phyloP scores from a whole-genome alignment of 2,113 vertebrate species.

The Antechinus flavipes region DNA sequence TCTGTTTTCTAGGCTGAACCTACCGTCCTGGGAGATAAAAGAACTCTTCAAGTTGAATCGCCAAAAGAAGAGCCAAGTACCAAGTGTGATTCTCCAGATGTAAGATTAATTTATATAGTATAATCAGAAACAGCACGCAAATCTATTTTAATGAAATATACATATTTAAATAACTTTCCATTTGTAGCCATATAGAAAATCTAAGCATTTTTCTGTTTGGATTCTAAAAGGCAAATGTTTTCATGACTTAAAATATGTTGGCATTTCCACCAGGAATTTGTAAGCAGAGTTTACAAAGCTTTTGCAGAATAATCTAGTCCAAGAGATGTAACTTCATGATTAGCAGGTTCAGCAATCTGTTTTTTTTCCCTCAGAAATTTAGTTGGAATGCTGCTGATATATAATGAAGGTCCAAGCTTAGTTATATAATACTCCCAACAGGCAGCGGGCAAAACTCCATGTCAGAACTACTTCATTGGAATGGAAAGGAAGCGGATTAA shows the following conservation, averaged over 20 bases:
- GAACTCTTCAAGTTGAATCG: slow-evolving; percentile 56
- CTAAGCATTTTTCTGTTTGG: not conserved
- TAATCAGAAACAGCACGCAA: not conserved
- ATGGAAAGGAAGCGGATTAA: not conserved
- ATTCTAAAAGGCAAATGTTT: slow-evolving; percentile 15
- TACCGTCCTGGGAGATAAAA: slow-evolving; percentile 70
- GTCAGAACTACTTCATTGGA: not conserved
- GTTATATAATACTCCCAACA: not conserved
- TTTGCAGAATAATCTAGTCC: not conserved
- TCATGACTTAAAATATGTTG: not conserved
- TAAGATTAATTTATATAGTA: slow-evolving; percentile 76
- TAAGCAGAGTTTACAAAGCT: not conserved
- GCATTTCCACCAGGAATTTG: not conserved
- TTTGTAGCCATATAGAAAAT: not conserved
- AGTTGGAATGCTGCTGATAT: not conserved
- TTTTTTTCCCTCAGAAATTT: not conserved
- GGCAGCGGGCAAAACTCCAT: not conserved
- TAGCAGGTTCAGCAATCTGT: rapidly evolving
- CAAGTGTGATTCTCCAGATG: slow-evolving; percentile 81
- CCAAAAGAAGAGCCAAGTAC: slow-evolving; percentile 74
- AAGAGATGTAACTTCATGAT: not conserved
- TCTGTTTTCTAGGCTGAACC: slow-evolving; percentile 49
- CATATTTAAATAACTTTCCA: not conserved
- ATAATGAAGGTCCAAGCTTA: not conserved
- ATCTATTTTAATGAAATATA: not conserved